Base-by-base conservation (phyloP, 2,113 vertebrate species). In the Sialia sialis region DNA sequence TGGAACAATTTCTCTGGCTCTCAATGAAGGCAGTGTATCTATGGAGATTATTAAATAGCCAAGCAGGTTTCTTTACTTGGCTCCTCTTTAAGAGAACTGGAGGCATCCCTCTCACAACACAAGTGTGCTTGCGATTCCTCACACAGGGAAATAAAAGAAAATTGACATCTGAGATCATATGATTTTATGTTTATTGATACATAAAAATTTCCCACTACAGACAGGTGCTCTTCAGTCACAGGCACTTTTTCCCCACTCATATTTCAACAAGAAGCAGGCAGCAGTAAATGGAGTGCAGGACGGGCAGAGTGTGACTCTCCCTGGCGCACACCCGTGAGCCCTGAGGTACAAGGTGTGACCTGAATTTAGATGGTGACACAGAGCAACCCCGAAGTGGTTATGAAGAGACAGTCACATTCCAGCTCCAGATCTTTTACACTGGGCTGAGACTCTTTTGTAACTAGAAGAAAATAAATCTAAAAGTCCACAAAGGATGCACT, bases 151-250 rank as follows among this genome's bases (percentile, higher is more conserved):
- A 86, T 26, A 22, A 80, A 91, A 67, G 29, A 58, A 59, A 93
- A 51, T 14, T 9, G 20, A 54, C 58, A 89, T 36, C 78, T 69
- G 76, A 95, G 52, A 34, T n/a, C 2, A 0, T 51, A 26, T 30
- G 70, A 84, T 74, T 91, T 85, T 78, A 84, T 49, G 18, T 77
- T 88, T 90, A 81, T 85, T 94, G 84, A 56, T 19, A 56, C 38
- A 63, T 18, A 87, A 85, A 95, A 90, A 18, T 82, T 90, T 74
- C 34, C 77, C 88, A 6, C 84, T 64, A 82, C 66, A 81, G 63
- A 56, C 22, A 85, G 62, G 74, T 72, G 66, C 39, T 87, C 38
- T 41, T 87, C 60, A 76, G 67, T 39, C 46, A 84, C 64, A 76
- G 23, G 15, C 7, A 1, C 63, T 60, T 89, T 68, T 67, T 60